phyloP scores from a whole-genome alignment of 2,888 invertebrate species.

The Eupithecia abbreviata region DNA sequence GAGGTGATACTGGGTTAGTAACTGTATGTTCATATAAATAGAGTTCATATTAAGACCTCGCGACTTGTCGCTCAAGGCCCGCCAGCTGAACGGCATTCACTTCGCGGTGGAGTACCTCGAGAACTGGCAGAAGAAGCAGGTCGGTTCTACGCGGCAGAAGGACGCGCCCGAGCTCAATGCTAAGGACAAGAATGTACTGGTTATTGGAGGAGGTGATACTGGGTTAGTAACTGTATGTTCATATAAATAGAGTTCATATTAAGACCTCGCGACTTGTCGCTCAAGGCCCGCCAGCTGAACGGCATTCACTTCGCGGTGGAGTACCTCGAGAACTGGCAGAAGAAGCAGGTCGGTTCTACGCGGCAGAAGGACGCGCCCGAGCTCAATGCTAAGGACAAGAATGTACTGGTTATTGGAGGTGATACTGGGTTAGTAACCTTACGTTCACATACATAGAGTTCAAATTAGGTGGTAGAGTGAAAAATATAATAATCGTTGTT shows the following conservation, averaged over 20 bases:
- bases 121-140: conserved; percentile 84
- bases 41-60: conserved; percentile 92
- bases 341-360: background rate
- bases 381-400: background rate
- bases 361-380: background rate
- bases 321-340: conserved; percentile 94
- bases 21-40: background rate
- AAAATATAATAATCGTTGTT: background rate
- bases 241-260: background rate
- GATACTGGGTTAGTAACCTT: background rate
- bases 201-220: background rate
- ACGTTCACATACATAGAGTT: background rate
- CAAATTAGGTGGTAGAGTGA: background rate
- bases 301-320: conserved; percentile 99
- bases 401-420: background rate
- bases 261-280: conserved; percentile 94
- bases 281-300: conserved; percentile 92
- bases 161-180: no score
- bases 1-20: conserved; percentile 90
- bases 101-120: conserved; percentile 99
- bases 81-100: conserved; percentile 95
- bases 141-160: background rate
- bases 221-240: background rate
- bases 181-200: background rate
- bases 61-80: conserved; percentile 93